Evolutionary conservation across 2,113 vertebrate species (phyloP).

Genomic region (Benitochromis conjunctus): DNA sequence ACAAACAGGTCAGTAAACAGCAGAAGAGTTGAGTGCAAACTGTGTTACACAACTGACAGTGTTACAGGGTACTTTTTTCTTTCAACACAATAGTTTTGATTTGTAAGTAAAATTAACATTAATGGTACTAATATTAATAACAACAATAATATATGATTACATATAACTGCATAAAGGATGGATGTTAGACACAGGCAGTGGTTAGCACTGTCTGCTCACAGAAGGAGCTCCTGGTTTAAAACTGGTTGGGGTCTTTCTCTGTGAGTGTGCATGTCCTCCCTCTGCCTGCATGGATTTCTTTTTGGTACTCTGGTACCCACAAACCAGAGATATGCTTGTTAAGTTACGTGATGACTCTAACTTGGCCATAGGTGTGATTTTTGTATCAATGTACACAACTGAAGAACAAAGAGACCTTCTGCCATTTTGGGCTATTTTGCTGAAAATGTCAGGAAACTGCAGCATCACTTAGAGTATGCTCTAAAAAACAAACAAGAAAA

Average conservation of each 20-base stretch:
- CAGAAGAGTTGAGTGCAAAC: background rate
- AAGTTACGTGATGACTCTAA: background rate
- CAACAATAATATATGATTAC: background rate
- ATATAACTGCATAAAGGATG: background rate
- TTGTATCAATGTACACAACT: too few relatives aligned
- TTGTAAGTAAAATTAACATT: background rate
- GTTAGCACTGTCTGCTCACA: background rate
- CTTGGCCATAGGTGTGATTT: too few relatives aligned
- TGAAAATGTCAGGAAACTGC: background rate
- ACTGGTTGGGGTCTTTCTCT: background rate
- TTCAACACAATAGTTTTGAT: background rate
- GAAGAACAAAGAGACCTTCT: background rate
- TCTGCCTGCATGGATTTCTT: background rate
- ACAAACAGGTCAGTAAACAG: slow-evolving; percentile 25
- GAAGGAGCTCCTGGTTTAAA: background rate
- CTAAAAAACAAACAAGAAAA: background rate
- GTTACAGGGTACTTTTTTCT: background rate
- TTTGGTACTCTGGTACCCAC: background rate
- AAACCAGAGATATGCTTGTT: background rate
- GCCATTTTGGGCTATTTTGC: background rate
- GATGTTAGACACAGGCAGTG: background rate
- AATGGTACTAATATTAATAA: background rate
- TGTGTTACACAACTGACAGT: background rate
- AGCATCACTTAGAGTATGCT: background rate
- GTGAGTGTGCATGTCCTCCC: background rate